Conservation (phyloP, 1,140 invertebrate genomes). For the Heliconius congener region DNA sequence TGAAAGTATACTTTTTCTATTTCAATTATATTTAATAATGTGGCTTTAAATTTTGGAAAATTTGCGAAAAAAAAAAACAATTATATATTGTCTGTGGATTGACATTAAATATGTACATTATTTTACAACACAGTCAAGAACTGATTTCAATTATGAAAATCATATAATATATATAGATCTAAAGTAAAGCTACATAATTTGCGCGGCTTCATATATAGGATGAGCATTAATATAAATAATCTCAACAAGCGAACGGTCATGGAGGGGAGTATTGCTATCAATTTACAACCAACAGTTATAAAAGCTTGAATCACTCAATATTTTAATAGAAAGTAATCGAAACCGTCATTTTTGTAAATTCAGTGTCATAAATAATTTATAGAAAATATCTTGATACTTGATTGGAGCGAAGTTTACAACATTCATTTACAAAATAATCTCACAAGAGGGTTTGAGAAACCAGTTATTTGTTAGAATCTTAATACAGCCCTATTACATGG, state of each 20-base stretch:
- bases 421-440: conserved; percentile 5
- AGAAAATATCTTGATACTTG: not conserved
- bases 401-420: not conserved
- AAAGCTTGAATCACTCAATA: not conserved
- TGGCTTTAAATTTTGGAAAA: too few species aligned
- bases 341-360: not conserved
- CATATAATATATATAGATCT: not conserved
- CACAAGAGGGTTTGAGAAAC: not conserved
- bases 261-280: not conserved
- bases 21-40: too few species aligned
- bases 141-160: not conserved
- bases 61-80: not conserved
- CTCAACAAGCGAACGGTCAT: conserved; percentile 5
- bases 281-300: not conserved
- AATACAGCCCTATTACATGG: not conserved
- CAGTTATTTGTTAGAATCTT: not conserved
- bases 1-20: too few species aligned
- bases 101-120: not conserved
- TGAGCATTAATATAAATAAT: conserved; percentile 6
- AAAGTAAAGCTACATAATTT: not conserved
- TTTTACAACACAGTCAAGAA: not conserved
- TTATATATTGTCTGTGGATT: not conserved
- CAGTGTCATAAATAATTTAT: not conserved
- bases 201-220: not conserved
- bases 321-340: not conserved